Base-by-base conservation (phyloP, 2,888 invertebrate genomes). In the Cistogaster globosa region DNA sequence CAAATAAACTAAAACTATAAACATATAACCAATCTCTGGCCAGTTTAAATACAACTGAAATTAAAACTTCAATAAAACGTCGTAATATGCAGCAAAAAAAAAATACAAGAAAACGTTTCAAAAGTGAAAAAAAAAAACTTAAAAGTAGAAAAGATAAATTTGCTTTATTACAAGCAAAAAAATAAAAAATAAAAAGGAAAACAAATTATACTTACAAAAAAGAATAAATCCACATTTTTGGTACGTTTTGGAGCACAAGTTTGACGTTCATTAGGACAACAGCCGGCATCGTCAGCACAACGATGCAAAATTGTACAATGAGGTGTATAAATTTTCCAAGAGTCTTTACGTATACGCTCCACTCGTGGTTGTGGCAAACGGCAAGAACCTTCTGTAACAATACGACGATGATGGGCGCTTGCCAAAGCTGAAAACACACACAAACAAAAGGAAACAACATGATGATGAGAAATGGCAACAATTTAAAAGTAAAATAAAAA, bases 241-340 rank as follows among this genome's bases (percentile, higher is more conserved):
- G 95, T 95, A 14, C 94, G 94, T 90, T 96, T 96, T 0, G 97
- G 96, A 16, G 95, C 96, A 92, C 98, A 98, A 58, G 95, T 95
- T 84, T 95, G 94, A 0, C 94, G 93, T 85, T 95, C 95, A 84
- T 94, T 94, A 87, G 93, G 93, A 91, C 98, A 98, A 93, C 98
- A 98, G 74, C 98, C 98, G 22, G 97, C 95, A 92, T 97, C 97
- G 88, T 97, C 96, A 14, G 96, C 95, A 92, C 98, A 98, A 86
- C 97, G 95, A 91, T 98, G 96, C 72, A 98, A 93, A 71, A 96
- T 94, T 18, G 97, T 97, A 91, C 97, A 98, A 68, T 96, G 96
- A 0, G 98, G 98, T 89, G 95, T 94, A 93, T 97, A 98, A 22
- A 94, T 94, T 88, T 96, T 96, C 72, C 96, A 95, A 7, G 92